A percentile compares a stretch with the other conserved stretches of the same genome.
Conservation (phyloP, 2,797 vertebrate genomes). For the Dryobates pubescens region DNA sequence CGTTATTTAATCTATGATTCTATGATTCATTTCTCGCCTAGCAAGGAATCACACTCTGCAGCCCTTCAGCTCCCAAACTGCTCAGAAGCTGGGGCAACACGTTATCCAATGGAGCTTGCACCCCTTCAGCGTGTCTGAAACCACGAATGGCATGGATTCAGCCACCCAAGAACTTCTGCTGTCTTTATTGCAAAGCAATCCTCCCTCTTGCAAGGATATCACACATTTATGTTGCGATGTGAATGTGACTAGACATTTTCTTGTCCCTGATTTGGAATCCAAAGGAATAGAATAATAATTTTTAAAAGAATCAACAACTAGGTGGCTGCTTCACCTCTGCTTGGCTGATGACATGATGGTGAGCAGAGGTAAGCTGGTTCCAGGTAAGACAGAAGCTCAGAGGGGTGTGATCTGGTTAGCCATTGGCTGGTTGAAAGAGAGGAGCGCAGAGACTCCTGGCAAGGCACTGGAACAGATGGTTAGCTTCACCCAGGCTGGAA, state of each 20-base stretch:
- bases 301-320: too few relatives aligned
- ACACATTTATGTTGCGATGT: not conserved
- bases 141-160: not conserved
- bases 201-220: not conserved
- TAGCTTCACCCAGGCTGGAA: not conserved
- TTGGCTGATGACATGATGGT: not conserved
- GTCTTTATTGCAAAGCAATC: not conserved
- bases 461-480: slow-evolving; percentile 1
- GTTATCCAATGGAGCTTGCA: not conserved
- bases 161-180: not conserved
- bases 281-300: not conserved
- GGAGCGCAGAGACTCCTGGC: not conserved
- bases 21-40: not conserved
- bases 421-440: not conserved
- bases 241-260: not conserved
- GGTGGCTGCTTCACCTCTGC: not conserved
- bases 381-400: not conserved
- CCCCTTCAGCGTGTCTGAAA: not conserved
- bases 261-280: not conserved
- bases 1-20: too few relatives aligned
- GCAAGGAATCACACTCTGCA: not conserved
- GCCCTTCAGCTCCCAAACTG: not conserved
- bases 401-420: not conserved
- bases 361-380: not conserved
- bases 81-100: not conserved